phyloP scores from a whole-genome alignment of 2,113 vertebrate genomes.

The Boleophthalmus pectinirostris region DNA sequence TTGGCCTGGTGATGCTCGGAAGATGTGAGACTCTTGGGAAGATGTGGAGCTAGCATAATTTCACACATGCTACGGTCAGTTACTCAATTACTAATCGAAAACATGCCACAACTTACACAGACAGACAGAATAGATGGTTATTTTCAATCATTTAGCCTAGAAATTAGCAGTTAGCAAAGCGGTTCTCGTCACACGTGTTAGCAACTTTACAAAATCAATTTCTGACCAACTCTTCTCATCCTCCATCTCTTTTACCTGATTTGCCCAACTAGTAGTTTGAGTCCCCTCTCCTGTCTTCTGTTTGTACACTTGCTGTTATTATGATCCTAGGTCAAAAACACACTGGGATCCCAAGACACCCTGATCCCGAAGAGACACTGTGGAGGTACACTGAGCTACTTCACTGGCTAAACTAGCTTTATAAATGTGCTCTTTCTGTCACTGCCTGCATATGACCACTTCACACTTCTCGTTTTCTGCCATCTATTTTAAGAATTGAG shows the following conservation, averaged over 20 bases:
- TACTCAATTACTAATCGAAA: slow-evolving; percentile 1
- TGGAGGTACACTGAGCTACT: neutral
- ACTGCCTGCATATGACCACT: slow-evolving; percentile 43
- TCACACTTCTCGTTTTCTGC: slow-evolving; percentile 71
- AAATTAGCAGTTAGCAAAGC: neutral
- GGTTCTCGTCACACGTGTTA: neutral
- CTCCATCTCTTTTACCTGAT: slow-evolving; percentile 24
- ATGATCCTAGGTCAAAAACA: slow-evolving; percentile 32
- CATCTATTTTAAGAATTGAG: slow-evolving; percentile 60
- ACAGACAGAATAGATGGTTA: neutral
- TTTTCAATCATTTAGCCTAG: neutral
- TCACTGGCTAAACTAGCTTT: neutral
- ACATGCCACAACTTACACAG: neutral
- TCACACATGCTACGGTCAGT: slow-evolving; percentile 18
- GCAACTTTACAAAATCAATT: neutral
- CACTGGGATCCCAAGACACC: slow-evolving; percentile 25
- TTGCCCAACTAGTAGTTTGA: neutral
- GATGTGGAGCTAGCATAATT: slow-evolving; percentile 31
- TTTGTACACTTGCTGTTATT: slow-evolving; percentile 12
- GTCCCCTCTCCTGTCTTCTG: slow-evolving; percentile 10
- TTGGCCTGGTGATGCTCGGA: slow-evolving; percentile 68
- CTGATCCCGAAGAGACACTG: neutral
- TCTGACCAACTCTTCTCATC: neutral
- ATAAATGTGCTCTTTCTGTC: slow-evolving; percentile 42
- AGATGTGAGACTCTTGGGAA: slow-evolving; percentile 35